phyloP scores from a whole-genome alignment of 2,113 vertebrate genomes.

The Microcebus tavaratra region DNA sequence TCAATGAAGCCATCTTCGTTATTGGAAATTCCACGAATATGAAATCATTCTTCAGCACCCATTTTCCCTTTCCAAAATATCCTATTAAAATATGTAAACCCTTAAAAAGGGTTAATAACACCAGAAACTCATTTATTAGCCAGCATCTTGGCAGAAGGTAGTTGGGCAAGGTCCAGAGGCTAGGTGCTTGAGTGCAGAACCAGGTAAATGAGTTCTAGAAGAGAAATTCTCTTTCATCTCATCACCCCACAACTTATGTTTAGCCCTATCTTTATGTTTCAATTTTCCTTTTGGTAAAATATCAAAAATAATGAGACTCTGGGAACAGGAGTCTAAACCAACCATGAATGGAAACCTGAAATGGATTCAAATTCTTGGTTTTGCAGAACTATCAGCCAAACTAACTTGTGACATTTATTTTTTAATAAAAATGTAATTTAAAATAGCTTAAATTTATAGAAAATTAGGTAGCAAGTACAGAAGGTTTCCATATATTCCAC shows the following conservation, averaged over 20 bases:
- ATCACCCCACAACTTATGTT: neutral
- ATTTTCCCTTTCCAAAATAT: neutral
- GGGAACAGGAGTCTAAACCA: neutral
- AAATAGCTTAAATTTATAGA: neutral
- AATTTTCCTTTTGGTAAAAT: neutral
- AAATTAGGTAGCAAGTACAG: neutral
- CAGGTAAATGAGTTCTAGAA: neutral
- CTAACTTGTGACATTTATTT: neutral
- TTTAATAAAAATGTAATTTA: slow-evolving; percentile 32
- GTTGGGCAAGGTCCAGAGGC: neutral
- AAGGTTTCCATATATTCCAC: neutral
- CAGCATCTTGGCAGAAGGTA: neutral
- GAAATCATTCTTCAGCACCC: neutral
- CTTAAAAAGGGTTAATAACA: neutral
- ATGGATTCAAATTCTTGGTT: neutral
- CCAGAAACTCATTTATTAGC: neutral
- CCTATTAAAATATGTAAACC: neutral
- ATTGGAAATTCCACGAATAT: neutral
- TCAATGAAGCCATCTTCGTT: neutral
- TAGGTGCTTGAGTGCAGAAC: neutral
- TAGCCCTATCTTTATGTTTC: neutral
- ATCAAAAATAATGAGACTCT: neutral
- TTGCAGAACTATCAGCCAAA: neutral
- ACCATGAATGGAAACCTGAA: neutral
- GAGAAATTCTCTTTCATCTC: neutral